Evolutionary conservation across 2,797 vertebrate genomes (phyloP), one percentile per base, ranked within the genome.

Genomic region (Diplodus puntazzo): DNA sequence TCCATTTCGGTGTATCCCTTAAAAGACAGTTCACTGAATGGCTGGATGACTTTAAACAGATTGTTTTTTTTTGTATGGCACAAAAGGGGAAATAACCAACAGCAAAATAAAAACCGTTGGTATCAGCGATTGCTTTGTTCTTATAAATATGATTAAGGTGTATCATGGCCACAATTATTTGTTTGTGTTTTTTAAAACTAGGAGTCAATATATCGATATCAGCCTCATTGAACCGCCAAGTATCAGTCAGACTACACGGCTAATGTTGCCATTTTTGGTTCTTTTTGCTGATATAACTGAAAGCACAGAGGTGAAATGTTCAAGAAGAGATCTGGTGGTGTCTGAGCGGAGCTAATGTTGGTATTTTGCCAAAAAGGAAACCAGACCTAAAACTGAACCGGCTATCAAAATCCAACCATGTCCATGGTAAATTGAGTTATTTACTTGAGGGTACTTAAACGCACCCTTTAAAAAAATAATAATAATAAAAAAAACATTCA

Each of bases 381-480:
- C 49, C 1, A 1, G 57, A 52, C 43, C n/a, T 11, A 53, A 65
- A 66, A 45, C 6, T 3, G 2, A 54, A 27, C 17, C 1, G 14
- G n/a, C 27, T 25, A 34, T 45, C n/a, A 20, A 65, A 55, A 61
- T 30, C 4, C 16, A 18, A 60, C 18, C 17, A 1, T 16, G 20
- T n/a, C 10, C 18, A 14, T 0, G 39, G 17, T 43, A 30, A 46
- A 58, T 46, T 63, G 2, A 42, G 16, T 39, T 39, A 39, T 69
- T 73, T 21, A 58, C 69, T 50, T 61, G 50, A 17, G 46, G 61
- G 21, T n/a, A 43, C 58, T 20, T 39, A 30, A 72, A 71, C 48
- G 55, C 61, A 42, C 50, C 59, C 54, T 39, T 46, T 20, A 50
- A 10, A 39, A 11, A 39, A 10, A 39, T 10, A 39, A 39, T 3